Evolutionary conservation across 2,113 vertebrate genomes (phyloP).

Genomic region (Lontra canadensis): DNA sequence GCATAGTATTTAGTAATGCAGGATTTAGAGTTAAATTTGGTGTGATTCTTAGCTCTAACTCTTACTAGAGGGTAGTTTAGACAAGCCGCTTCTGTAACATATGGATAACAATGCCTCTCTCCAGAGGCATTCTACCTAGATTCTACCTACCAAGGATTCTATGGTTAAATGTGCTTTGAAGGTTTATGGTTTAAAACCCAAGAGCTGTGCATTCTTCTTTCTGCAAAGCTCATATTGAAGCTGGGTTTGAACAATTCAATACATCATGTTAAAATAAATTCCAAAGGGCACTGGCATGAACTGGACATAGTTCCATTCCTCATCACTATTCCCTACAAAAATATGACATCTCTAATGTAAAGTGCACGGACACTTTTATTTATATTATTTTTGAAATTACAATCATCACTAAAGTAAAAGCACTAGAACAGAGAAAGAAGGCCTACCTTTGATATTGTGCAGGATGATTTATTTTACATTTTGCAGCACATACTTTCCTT

Average conservation of each 20-base stretch:
- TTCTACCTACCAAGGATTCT: neutral
- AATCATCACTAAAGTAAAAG: neutral
- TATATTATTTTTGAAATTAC: neutral
- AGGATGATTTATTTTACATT: neutral
- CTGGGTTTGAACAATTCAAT: neutral
- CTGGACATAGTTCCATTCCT: neutral
- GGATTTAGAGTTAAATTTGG: neutral
- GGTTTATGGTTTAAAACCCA: neutral
- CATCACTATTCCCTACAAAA: neutral
- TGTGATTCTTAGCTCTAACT: neutral
- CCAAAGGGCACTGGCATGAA: neutral
- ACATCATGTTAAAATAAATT: neutral
- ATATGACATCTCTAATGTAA: neutral
- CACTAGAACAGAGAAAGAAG: neutral
- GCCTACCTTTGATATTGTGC: neutral
- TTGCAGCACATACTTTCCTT: neutral
- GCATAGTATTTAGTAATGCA: neutral
- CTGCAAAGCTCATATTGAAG: neutral
- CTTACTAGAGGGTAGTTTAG: neutral
- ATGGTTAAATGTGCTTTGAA: neutral
- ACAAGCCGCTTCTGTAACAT: neutral
- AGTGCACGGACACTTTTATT: neutral
- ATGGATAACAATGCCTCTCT: neutral
- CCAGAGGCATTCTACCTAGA: neutral
- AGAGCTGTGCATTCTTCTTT: neutral